Percentiles rank a stretch among this genome's conserved stretches.
These are phyloP conservation scores for Apodemus sylvaticus DNA, from an alignment of 2,113 vertebrate species.

Conservation along the genomic window DNA sequence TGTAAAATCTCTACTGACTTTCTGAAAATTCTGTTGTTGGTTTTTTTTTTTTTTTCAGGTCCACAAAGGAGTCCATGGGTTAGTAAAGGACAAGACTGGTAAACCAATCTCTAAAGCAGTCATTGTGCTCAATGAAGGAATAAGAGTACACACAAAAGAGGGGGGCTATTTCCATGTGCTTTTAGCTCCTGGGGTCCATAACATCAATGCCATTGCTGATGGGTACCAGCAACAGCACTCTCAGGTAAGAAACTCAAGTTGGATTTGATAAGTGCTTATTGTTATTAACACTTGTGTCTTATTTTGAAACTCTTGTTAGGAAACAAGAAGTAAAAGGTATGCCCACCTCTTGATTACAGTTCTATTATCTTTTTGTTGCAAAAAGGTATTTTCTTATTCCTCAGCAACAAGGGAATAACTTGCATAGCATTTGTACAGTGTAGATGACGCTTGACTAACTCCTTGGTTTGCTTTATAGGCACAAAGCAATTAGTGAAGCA, in stretches of 20 bases:
- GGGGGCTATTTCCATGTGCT: constrained; percentile 95
- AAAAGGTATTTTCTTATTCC: background rate
- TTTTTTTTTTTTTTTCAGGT: constrained; percentile 87
- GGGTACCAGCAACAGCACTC: constrained; percentile 94
- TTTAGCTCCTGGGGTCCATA: constrained; percentile 93
- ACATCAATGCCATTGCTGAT: constrained; percentile 92
- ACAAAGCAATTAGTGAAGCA: background rate
- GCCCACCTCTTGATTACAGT: background rate
- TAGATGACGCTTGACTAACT: background rate
- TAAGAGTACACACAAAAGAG: constrained; percentile 89
- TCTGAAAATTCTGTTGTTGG: constrained; percentile 46
- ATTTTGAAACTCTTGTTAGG: constrained; percentile 49
- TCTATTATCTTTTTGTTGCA: constrained; percentile 34
- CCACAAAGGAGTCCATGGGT: constrained; percentile 95
- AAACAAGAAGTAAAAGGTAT: constrained; percentile 11
- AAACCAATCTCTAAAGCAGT: constrained; percentile 93
- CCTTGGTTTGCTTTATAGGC: constrained; percentile 1
- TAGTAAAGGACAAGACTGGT: constrained; percentile 93
- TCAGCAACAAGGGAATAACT: constrained; percentile 17
- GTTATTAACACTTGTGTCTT: constrained; percentile 3
- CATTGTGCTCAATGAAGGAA: constrained; percentile 91
- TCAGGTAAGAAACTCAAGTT: constrained; percentile 84
- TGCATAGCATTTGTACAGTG: constrained; percentile 41
- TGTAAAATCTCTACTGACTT: background rate
- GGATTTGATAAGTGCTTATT: background rate